phyloP scores from a whole-genome alignment of 2,888 invertebrate genomes.

The Eupithecia abbreviata region DNA sequence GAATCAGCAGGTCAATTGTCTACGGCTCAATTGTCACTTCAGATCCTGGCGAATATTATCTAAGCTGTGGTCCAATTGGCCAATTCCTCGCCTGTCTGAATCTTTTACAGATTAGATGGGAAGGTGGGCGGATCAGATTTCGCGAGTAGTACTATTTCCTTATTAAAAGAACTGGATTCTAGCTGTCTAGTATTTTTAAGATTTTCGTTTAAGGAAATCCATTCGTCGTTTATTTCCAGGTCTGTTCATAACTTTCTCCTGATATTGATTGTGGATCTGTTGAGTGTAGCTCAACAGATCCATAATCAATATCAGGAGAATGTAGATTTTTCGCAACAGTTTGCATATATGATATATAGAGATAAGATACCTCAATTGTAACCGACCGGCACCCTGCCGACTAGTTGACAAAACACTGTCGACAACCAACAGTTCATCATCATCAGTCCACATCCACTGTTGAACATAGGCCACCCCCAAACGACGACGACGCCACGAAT shows the following conservation, averaged over 20 bases:
- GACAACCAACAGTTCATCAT: no score
- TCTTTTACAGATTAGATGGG: conserved; percentile 23
- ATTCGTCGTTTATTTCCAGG: no score
- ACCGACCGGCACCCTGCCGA: not conserved
- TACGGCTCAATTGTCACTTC: conserved; percentile 34
- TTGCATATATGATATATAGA: no score
- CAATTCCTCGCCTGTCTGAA: conserved; percentile 55
- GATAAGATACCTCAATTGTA: no score
- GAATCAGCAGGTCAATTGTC: conserved; percentile 31
- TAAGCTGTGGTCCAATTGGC: conserved; percentile 57
- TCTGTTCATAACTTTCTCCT: no score
- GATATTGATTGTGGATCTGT: no score
- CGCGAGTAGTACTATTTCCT: conserved; percentile 2
- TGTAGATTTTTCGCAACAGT: no score
- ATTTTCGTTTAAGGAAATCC: not conserved
- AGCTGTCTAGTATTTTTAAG: not conserved
- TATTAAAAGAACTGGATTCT: not conserved
- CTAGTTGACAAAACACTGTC: not conserved
- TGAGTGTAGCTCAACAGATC: no score
- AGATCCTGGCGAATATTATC: conserved; percentile 18
- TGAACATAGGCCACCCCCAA: no score
- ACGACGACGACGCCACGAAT: no score
- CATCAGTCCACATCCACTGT: no score
- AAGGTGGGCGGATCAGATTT: conserved; percentile 20
- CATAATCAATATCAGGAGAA: no score